These are phyloP conservation scores for Otus sunia DNA, from an alignment of 2,113 vertebrate genomes.

Conservation along the genomic window DNA sequence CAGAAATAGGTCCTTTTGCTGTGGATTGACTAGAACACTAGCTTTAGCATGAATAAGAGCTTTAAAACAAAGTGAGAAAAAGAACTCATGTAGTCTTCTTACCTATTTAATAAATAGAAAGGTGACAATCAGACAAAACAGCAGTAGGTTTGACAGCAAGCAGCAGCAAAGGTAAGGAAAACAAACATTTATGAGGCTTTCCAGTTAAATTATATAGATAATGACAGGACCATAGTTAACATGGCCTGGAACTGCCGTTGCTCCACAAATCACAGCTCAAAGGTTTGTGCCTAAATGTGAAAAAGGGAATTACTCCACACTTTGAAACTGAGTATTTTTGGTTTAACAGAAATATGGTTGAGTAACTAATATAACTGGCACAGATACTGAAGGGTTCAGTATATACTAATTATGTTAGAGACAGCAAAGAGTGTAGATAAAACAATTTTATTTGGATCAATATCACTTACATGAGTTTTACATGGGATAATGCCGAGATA, in stretches of 20 bases:
- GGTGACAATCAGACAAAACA: not conserved
- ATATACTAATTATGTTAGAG: not conserved
- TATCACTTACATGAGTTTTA: not conserved
- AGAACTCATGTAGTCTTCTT: not conserved
- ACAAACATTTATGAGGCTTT: not conserved
- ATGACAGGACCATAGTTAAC: not conserved
- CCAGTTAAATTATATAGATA: not conserved
- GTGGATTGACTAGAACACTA: not conserved
- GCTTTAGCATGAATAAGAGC: not conserved
- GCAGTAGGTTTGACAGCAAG: not conserved
- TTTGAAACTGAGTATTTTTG: not conserved
- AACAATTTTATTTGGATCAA: not conserved
- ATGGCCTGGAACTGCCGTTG: not conserved
- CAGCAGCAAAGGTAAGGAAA: not conserved
- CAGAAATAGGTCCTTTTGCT: not conserved
- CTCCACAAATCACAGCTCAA: not conserved
- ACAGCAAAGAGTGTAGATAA: not conserved
- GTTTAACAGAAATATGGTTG: not conserved
- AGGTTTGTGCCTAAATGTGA: not conserved
- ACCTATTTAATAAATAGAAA: not conserved
- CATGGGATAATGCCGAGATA: not conserved
- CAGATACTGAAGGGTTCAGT: not conserved
- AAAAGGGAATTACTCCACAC: not conserved
- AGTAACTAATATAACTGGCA: not conserved
- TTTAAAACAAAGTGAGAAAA: not conserved